These are phyloP conservation scores for Pipistrellus kuhlii DNA, from an alignment of 2,797 vertebrate genomes.

Conservation along the genomic window DNA sequence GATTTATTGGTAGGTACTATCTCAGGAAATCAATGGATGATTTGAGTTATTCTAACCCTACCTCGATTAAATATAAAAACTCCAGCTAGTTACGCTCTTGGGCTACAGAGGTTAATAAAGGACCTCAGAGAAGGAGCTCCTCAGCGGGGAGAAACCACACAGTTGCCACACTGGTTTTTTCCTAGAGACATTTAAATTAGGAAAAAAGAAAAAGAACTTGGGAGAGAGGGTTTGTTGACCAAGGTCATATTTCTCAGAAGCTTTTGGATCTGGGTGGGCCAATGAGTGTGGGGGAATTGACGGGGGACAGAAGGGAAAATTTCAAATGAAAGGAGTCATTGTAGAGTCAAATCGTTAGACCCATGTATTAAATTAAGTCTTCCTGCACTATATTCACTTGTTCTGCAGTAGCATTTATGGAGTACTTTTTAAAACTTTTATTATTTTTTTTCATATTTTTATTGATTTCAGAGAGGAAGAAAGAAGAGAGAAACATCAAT, in stretches of 20 bases:
- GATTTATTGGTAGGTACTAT: constrained; percentile 25
- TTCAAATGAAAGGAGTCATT: no score
- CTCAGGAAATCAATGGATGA: background rate
- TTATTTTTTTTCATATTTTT: no score
- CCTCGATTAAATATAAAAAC: constrained; percentile 20
- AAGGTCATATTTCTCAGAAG: constrained; percentile 46
- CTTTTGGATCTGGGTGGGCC: constrained; percentile 36
- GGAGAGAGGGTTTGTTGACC: background rate
- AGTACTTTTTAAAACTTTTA: no score
- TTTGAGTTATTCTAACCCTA: constrained; percentile 33
- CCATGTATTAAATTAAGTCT: no score
- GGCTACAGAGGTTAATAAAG: constrained; percentile 24
- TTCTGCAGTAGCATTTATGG: no score
- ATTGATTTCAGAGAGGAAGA: no score
- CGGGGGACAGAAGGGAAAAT: background rate
- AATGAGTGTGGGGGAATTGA: background rate
- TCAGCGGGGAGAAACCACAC: background rate
- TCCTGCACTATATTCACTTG: no score
- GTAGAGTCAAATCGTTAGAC: no score
- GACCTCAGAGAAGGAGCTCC: background rate
- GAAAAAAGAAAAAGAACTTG: constrained; percentile 16
- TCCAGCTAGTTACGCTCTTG: background rate
- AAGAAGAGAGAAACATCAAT: no score
- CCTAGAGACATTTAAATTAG: constrained; percentile 6
- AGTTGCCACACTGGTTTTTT: background rate